Evolutionary conservation across 2,113 vertebrate genomes (phyloP), one percentile per base, ranked within the genome.

Genomic region (Anoplopoma fimbria): DNA sequence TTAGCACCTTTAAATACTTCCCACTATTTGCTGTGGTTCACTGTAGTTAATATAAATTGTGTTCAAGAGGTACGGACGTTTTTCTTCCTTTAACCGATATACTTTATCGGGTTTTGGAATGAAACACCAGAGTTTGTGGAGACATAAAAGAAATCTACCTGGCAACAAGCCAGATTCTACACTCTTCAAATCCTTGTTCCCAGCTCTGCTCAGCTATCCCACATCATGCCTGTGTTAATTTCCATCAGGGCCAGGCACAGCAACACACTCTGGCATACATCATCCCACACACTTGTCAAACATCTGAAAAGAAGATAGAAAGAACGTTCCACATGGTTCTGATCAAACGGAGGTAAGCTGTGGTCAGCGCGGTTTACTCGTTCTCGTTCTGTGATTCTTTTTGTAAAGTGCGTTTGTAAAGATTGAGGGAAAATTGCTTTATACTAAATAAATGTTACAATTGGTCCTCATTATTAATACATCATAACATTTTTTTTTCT

Each of bases 281-380:
- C 58, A 55, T 75, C 76, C 72, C 75, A 82, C 88, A 86, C 77
- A 82, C 72, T 90, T 93, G 91, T 91, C 87, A 91, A 93, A 94
- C 89, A 93, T 93, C 86, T 91, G 88, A 93, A 90, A 89, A 75
- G 27, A 84, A 83, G 75, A 91, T 88, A 88, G 87, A 90, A 79
- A 85, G 31, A 31, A 86, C 77, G 77, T 82, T 60, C 84, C 93
- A 94, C 89, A 88, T 94, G 94, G 87, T 92, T 94, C 83, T 84
- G 87, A 94, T 94, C 73, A 89, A 79, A 29, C 78, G 23, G 81
- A 82, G 83, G 83, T 81, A 76, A 85, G 78, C 70, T 71, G 36
- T 85, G 81, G 91, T 83, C 85, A 77, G 81, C 27, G 9, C 75
- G 49, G 70, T 83, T 88, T 73, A 80, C 67, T 45, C 55, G 2